Evolutionary conservation across 2,113 vertebrate genomes (phyloP), one percentile per base, ranked within the genome.

Genomic region (Eubucco bourcierii): DNA sequence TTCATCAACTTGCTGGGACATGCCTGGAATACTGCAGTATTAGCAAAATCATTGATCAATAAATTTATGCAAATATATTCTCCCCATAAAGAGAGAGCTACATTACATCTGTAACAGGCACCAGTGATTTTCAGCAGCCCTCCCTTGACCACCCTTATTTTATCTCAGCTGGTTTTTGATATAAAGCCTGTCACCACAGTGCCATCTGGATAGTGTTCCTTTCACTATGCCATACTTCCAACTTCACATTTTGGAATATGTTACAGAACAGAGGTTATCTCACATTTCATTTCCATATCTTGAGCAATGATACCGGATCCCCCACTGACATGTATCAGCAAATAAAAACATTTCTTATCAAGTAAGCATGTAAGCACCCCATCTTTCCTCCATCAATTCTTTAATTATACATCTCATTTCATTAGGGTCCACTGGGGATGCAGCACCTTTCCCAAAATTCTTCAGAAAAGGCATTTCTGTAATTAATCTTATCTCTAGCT

Each of bases 161-260:
- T 88, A 59, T 75, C 64, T 93, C 4, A 17, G 77, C 86, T 83
- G 72, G 64, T 70, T 75, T 81, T 76, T 95, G 93, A 96, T 67
- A 88, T 64, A 96, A 93, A 94, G 91, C 90, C 94, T 95, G 91
- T 96, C 96, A 96, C 94, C 59, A 33, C 15, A 20, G 88, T 97
- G 95, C 91, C 95, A 97, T 97, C 94, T 96, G 95, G 94, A 94
- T 15, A 89, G 68, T 84, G 87, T 88, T 94, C 79, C 82, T 90
- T 88, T 95, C 87, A n/a, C 94, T 83, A 29, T 4, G 66, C 82
- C 7, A 15, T 37, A 52, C 82, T 74, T 87, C 80, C 80, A 94
- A 12, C 87, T 80, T 72, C 66, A 31, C 70, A 47, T 89, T 92
- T 67, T 79, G 39, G 67, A 81, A 56, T 61, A 52, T 7, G 66